A percentile compares a stretch with the other conserved stretches of the same genome.
phyloP scores from a whole-genome alignment of 2,888 invertebrate genomes.

The Apodemia hepburni region DNA sequence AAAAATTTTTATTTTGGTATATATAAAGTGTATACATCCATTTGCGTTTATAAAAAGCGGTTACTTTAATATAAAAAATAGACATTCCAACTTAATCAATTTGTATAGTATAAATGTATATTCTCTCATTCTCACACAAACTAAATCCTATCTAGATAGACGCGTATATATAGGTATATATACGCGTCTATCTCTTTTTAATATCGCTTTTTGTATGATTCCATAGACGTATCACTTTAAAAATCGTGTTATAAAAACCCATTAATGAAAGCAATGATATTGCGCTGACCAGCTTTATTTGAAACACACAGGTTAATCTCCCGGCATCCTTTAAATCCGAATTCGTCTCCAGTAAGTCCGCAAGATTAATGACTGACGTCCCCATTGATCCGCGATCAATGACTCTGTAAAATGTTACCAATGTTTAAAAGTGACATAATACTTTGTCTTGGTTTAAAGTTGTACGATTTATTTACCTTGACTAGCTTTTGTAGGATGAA shows the following conservation, averaged over 20 bases:
- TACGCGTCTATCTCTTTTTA: too few species aligned
- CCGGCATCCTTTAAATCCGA: slow-evolving; percentile 12
- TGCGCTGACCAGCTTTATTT: not conserved
- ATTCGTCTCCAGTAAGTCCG: slow-evolving; percentile 21
- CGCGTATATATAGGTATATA: too few species aligned
- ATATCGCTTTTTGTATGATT: too few species aligned
- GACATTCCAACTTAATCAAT: too few species aligned
- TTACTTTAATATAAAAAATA: too few species aligned
- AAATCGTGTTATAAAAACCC: too few species aligned
- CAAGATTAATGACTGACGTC: slow-evolving; percentile 20
- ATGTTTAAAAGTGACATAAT: slow-evolving; percentile 11
- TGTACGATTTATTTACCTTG: not conserved
- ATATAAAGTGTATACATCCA: too few species aligned
- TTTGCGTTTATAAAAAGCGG: too few species aligned
- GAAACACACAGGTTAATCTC: slow-evolving; percentile 8
- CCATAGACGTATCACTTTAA: not conserved
- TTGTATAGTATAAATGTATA: too few species aligned
- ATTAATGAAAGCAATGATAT: not conserved
- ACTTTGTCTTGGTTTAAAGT: slow-evolving; percentile 9
- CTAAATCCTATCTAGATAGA: too few species aligned
- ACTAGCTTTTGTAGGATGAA: not conserved
- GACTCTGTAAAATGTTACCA: slow-evolving; percentile 16
- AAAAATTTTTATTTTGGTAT: too few species aligned
- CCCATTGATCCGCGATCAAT: slow-evolving; percentile 20
- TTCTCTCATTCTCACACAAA: too few species aligned